Conservation (phyloP, 2,797 vertebrate species). For the Hypotaenidia philippensis region DNA sequence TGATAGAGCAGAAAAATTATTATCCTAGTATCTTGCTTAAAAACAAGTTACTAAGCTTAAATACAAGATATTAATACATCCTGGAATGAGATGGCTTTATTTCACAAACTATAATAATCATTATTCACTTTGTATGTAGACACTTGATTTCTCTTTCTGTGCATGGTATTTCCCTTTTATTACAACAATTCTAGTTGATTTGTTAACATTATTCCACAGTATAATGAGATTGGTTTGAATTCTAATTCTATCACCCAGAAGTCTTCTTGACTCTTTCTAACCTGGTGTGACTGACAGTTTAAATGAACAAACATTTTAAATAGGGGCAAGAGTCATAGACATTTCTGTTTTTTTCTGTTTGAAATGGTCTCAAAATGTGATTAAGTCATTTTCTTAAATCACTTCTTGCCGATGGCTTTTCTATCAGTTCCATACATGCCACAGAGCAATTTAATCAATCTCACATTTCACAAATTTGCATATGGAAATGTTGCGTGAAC, state of each 20-base stretch:
- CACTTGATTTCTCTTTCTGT: background rate
- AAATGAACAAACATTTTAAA: background rate
- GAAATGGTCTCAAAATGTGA: background rate
- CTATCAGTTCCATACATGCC: background rate
- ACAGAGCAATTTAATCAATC: background rate
- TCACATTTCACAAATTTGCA: background rate
- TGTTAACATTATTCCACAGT: background rate
- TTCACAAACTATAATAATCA: background rate
- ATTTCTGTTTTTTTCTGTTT: background rate
- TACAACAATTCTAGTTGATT: background rate
- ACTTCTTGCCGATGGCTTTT: background rate
- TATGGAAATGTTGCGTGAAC: background rate
- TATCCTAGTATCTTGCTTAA: background rate
- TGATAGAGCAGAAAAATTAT: background rate
- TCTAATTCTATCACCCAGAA: background rate
- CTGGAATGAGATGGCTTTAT: background rate
- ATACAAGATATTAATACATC: background rate
- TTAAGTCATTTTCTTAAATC: background rate
- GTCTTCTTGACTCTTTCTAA: background rate
- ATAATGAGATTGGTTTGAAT: background rate
- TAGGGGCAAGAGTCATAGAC: background rate
- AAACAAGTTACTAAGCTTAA: background rate
- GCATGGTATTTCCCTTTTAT: background rate
- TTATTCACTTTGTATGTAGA: background rate
- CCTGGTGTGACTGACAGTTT: background rate